Evolutionary conservation across 2,113 vertebrate species (phyloP).

Genomic region (Sylvicapra grimmia): DNA sequence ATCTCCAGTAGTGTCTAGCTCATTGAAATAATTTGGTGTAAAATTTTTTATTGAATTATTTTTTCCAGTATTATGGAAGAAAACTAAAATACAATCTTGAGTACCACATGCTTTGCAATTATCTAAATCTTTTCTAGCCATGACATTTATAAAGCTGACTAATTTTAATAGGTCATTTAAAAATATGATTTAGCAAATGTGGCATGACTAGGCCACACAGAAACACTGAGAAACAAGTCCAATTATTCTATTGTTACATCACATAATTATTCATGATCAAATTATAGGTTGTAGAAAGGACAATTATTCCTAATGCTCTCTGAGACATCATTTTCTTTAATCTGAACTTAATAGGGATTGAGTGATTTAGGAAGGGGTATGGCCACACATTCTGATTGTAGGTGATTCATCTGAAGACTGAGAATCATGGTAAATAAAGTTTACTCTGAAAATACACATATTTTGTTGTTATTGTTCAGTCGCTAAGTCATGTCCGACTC

Average conservation of each 20-base stretch:
- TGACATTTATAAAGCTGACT: neutral
- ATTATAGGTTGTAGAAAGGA: conserved; percentile 50
- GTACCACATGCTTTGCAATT: neutral
- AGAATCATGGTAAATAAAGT: neutral
- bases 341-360: conserved; percentile 36
- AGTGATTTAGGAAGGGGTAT: neutral
- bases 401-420: neutral
- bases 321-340: conserved; percentile 54
- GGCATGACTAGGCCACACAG: conserved; percentile 32
- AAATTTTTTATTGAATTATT: neutral
- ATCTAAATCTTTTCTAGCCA: neutral
- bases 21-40: neutral
- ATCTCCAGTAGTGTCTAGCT: neutral
- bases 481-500: neutral
- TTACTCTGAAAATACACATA: neutral
- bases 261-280: conserved; percentile 54
- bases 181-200: conserved; percentile 39
- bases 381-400: neutral
- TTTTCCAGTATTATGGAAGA: neutral
- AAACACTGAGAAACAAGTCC: conserved; percentile 52
- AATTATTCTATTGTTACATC: conserved; percentile 65
- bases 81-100: neutral
- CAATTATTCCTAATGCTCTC: conserved; percentile 53
- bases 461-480: neutral
- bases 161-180: conserved; percentile 42